Conservation (phyloP, 2,888 invertebrate genomes). For the Oscheius sp. region DNA sequence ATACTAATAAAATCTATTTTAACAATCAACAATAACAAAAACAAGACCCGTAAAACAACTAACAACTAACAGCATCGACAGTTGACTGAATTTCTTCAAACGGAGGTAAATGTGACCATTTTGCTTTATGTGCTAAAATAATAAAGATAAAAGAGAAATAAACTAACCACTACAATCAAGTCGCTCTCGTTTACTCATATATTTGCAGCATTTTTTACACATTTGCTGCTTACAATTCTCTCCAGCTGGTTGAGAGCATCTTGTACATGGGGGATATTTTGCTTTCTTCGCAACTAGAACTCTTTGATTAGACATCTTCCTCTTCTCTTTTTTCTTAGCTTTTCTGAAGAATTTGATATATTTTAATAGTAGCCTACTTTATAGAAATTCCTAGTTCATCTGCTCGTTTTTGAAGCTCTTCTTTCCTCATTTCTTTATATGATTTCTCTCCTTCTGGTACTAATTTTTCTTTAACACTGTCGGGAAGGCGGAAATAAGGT, state of each 20-base stretch:
- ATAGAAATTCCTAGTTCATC: constrained; percentile 47
- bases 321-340: constrained; percentile 45
- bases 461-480: constrained; percentile 46
- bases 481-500: constrained; percentile 64
- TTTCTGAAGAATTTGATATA: constrained; percentile 28
- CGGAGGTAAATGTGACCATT: constrained; percentile 25
- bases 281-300: constrained; percentile 10
- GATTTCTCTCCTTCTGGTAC: constrained; percentile 43
- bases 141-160: constrained; percentile 1
- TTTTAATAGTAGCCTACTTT: constrained; percentile 31
- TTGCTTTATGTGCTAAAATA: constrained; percentile 31
- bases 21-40: constrained; percentile 5
- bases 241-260: constrained; percentile 63
- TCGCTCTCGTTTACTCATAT: constrained; percentile 48
- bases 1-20: neutral
- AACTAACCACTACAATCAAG: constrained; percentile 53
- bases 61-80: neutral
- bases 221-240: constrained; percentile 53
- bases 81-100: neutral
- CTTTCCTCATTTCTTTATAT: constrained; percentile 43
- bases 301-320: constrained; percentile 35
- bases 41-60: neutral
- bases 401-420: constrained; percentile 40
- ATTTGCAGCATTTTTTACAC: constrained; percentile 66
- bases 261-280: constrained; percentile 45